phyloP scores from a whole-genome alignment of 2,113 vertebrate species.

The Dromiciops gliroides region DNA sequence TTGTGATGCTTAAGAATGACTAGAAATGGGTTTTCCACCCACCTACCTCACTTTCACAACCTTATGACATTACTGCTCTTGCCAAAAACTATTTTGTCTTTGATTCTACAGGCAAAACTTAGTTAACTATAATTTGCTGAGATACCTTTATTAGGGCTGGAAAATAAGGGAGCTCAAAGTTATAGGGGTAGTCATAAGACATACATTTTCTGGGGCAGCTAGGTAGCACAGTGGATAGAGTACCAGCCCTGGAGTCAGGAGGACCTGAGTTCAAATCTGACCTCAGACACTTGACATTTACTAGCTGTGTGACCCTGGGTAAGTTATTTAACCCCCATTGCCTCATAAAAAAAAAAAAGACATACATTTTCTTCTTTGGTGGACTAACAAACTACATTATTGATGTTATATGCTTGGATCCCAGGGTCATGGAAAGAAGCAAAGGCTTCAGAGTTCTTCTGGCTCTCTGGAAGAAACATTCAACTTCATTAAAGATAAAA shows the following conservation, averaged over 20 bases:
- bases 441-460: slow-evolving; percentile 36
- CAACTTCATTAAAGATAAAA: slow-evolving; percentile 11
- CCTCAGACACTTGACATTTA: too few species aligned
- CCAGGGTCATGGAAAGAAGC: slow-evolving; percentile 25
- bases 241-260: too few species aligned
- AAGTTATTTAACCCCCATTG: too few species aligned
- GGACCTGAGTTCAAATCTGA: too few species aligned
- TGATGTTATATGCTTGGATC: slow-evolving; percentile 61
- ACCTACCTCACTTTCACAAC: slow-evolving; percentile 55
- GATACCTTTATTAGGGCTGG: slow-evolving; percentile 26
- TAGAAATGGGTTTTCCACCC: slow-evolving; percentile 20
- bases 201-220: slow-evolving; percentile 69
- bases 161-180: slow-evolving; percentile 51
- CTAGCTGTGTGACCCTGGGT: too few species aligned
- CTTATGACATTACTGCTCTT: slow-evolving; percentile 55
- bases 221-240: too few species aligned
- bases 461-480: slow-evolving; percentile 31
- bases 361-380: slow-evolving; percentile 64
- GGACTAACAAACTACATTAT: slow-evolving; percentile 36
- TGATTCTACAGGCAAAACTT: slow-evolving; percentile 50
- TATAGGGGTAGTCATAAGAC: slow-evolving; percentile 66
- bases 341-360: too few species aligned
- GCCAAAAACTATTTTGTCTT: slow-evolving; percentile 66
- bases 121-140: slow-evolving; percentile 61
- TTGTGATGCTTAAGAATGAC: not conserved